These are phyloP conservation scores for Masnerella sp. DNA, from an alignment of 2,888 invertebrate species.

Conservation along the genomic window DNA sequence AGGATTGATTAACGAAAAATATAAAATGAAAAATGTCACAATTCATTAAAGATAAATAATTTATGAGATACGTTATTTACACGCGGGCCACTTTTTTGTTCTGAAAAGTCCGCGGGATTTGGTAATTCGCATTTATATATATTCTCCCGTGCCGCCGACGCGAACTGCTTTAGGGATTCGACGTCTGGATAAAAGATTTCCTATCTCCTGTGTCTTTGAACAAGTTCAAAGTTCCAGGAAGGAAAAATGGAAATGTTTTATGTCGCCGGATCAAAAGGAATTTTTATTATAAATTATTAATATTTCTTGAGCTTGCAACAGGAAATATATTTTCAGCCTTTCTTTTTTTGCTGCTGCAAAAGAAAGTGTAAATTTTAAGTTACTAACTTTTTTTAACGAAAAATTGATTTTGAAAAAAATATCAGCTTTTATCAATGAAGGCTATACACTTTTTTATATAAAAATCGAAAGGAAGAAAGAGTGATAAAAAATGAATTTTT, in stretches of 20 bases:
- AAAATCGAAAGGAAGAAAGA: too few species aligned
- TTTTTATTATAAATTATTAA: constrained; percentile 49
- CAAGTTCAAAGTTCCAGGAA: constrained; percentile 40
- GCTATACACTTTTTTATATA: too few species aligned
- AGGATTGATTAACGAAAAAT: too few species aligned
- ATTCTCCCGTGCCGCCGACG: constrained; percentile 34
- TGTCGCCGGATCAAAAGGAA: constrained; percentile 38
- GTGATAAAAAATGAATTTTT: too few species aligned
- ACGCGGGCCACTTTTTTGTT: constrained; percentile 2
- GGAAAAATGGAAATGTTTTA: constrained; percentile 39
- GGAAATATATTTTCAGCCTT: neutral
- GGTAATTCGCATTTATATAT: constrained; percentile 46
- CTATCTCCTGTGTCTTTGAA: constrained; percentile 41
- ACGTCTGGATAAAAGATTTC: constrained; percentile 51
- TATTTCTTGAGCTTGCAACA: constrained; percentile 6
- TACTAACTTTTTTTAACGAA: too few species aligned
- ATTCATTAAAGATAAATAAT: too few species aligned
- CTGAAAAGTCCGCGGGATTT: neutral
- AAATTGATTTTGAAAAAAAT: too few species aligned
- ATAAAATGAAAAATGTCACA: too few species aligned
- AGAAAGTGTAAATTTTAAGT: too few species aligned
- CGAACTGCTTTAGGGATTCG: constrained; percentile 54
- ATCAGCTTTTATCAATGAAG: too few species aligned
- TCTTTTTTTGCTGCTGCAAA: too few species aligned
- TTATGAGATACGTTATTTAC: too few species aligned